Base-by-base conservation (phyloP, 2,113 vertebrate species). In the Corythaeola cristata region DNA sequence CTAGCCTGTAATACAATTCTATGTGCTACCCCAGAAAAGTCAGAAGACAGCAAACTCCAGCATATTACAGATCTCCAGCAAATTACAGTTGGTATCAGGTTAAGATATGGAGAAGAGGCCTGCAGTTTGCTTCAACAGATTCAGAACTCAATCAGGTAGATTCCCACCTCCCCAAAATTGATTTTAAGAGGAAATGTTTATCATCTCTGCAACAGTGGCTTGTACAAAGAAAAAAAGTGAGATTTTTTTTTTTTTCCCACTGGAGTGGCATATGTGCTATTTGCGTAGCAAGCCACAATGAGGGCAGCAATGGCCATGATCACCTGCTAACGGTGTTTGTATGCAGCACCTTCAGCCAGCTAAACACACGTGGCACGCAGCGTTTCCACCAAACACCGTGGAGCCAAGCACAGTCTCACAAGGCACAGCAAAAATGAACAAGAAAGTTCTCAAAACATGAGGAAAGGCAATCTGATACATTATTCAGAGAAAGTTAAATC, bases 311-410 rank as follows among this genome's bases (percentile, higher is more conserved):
- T 12, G 20, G 28, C 27, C 35, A n/a, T 7, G 39, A 26, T 50
- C 59, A 33, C 0, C 0, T 26, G 18, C 27, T 18, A 45, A 2
- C 9, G 17, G 50, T 52, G 39, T 53, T 49, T 44, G 24, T 5
- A 32, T 3, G 30, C 64, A 82, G 64, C 22, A 55, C 50, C 35
- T 89, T 83, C 67, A 71, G 60, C 15, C 37, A 53, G 53, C 15
- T 75, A 49, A 75, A 67, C 39, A 22, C 15, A 49, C 5, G 1
- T 19, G 8, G 35, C 35, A 37, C 2, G 9, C 23, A 59, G 37
- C 1, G 1, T 55, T 90, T 66, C 49, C 44, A 73, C 37, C 32
- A 49, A 41, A 50, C 3, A 22, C 12, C 47, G 5, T 39, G 32
- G 21, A 66, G 10, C 17, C 58, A 89, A 68, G 37, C 7, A 69